Percentiles rank a stretch among this genome's conserved stretches.
phyloP scores from a whole-genome alignment of 1,140 invertebrate species.

The Thaumatotibia leucotreta region DNA sequence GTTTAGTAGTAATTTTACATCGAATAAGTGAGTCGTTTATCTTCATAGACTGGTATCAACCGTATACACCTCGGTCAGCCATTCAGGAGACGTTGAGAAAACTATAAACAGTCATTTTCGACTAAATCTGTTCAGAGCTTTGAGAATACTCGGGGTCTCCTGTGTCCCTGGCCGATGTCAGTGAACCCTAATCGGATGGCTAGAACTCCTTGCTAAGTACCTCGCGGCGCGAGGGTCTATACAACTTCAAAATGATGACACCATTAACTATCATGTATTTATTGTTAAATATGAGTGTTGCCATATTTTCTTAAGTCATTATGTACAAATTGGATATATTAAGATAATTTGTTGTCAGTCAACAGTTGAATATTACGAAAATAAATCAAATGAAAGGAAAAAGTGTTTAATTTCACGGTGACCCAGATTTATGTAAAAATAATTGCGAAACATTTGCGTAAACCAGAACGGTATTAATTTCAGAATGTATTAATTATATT shows the following conservation, averaged over 20 bases:
- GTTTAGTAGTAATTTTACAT: conserved; percentile 32
- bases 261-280: conserved; percentile 55
- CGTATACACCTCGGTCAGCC: conserved; percentile 32
- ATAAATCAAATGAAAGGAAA: conserved; percentile 65
- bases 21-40: conserved; percentile 35
- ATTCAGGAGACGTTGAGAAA: conserved; percentile 17
- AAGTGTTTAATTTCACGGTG: conserved; percentile 9
- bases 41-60: conserved; percentile 26
- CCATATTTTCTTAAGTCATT: conserved; percentile 76
- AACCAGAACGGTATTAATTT: too few species aligned
- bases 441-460: too few species aligned
- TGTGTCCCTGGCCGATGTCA: not conserved
- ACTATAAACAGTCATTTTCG: not conserved
- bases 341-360: conserved; percentile 75
- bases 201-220: not conserved
- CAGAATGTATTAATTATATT: too few species aligned
- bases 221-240: not conserved
- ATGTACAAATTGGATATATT: conserved; percentile 75
- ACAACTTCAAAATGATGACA: conserved; percentile 32
- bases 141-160: not conserved
- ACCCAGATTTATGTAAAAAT: conserved; percentile 23
- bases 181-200: not conserved
- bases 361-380: conserved; percentile 75
- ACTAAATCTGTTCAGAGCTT: conserved; percentile 15
- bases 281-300: conserved; percentile 75